Percentiles rank a stretch among this genome's conserved stretches.
Evolutionary conservation across 2,888 invertebrate species (phyloP).

Genomic region (Drosophila conformis): DNA sequence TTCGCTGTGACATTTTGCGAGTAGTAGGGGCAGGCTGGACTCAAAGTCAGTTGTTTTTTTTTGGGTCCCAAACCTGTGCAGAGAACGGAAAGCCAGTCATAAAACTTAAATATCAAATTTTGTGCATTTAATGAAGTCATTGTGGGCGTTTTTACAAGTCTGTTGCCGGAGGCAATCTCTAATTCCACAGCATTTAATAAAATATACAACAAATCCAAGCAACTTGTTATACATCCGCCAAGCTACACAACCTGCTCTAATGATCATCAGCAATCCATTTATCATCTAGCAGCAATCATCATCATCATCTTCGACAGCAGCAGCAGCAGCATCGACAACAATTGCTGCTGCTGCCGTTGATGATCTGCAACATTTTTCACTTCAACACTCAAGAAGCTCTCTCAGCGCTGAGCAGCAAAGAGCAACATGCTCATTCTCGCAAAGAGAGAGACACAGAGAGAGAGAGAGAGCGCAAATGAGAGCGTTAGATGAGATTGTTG

Average conservation of each 20-base stretch:
- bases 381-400: slow-evolving; percentile 49
- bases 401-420: slow-evolving; percentile 52
- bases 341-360: slow-evolving; percentile 44
- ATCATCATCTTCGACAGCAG: slow-evolving; percentile 26
- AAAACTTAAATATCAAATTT: slow-evolving; percentile 78
- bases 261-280: slow-evolving; percentile 48
- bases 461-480: slow-evolving; percentile 18
- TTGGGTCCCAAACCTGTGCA: not conserved
- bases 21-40: slow-evolving; percentile 13
- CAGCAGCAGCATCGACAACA: slow-evolving; percentile 16
- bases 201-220: slow-evolving; percentile 28
- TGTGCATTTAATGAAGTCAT: slow-evolving; percentile 74
- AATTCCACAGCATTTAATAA: slow-evolving; percentile 31
- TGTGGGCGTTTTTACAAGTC: slow-evolving; percentile 61
- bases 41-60: slow-evolving; percentile 10
- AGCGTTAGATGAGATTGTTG: slow-evolving; percentile 28
- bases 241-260: slow-evolving; percentile 41
- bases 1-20: slow-evolving; percentile 74
- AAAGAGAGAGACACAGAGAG: slow-evolving; percentile 15
- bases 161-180: slow-evolving; percentile 31
- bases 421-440: slow-evolving; percentile 42
- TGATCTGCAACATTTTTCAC: slow-evolving; percentile 75
- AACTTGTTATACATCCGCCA: slow-evolving; percentile 74
- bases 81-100: slow-evolving; percentile 50
- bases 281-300: slow-evolving; percentile 31